Evolutionary conservation across 2,888 invertebrate genomes (phyloP).

Genomic region (Antheraea yamamai): DNA sequence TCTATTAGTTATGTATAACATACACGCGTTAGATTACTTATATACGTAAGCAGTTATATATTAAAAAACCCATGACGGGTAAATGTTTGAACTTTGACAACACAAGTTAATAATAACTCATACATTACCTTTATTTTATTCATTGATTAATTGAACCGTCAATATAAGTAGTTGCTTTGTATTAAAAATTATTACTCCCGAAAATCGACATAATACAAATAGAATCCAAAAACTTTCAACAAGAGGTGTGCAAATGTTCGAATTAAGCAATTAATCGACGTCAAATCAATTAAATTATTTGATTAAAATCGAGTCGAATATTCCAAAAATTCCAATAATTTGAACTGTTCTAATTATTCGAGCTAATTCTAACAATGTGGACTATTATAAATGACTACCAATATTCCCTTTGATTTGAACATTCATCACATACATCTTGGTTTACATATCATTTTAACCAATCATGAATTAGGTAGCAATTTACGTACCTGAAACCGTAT

Average conservation of each 20-base stretch:
- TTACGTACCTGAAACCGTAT: not conserved
- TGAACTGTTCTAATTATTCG: too few species aligned
- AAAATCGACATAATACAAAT: not conserved
- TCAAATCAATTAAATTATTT: too few species aligned
- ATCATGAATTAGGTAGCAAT: not conserved
- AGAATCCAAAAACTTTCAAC: too few species aligned
- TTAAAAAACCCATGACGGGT: not conserved
- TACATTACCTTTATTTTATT: not conserved
- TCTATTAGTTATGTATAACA: not conserved
- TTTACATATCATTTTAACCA: not conserved
- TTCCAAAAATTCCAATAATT: too few species aligned
- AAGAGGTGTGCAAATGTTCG: too few species aligned
- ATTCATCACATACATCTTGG: not conserved
- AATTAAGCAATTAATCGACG: too few species aligned
- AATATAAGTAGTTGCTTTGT: not conserved
- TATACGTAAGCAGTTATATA: not conserved
- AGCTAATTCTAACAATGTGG: too few species aligned
- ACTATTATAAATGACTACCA: too few species aligned
- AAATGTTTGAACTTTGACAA: conserved; percentile 2
- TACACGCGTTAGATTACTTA: not conserved
- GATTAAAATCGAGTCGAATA: too few species aligned
- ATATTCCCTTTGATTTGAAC: too few species aligned
- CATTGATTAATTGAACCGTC: not conserved
- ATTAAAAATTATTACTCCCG: not conserved
- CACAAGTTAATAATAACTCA: not conserved